These are phyloP conservation scores for human (Homo sapiens) DNA, from an alignment of 2,113 vertebrate genomes.

Conservation along the genomic window GRCh38 chrX:97458501-97459000, in stretches of 20 bases:
- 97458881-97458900: background rate
- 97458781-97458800: background rate
- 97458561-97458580: background rate
- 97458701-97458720: background rate
- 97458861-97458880: background rate
- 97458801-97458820: background rate
- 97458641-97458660: background rate
- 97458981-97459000: background rate
- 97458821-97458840: constrained; percentile 7
- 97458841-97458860: background rate
- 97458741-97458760: background rate
- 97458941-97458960: background rate
- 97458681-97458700: background rate
- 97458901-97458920: background rate
- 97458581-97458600: background rate
- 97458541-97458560: no score
- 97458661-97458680: background rate
- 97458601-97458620: background rate
- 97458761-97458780: background rate
- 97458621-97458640: background rate
- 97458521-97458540: background rate
- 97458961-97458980: constrained; percentile 14
- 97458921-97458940: background rate
- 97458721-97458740: background rate
- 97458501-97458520: background rate